Percentiles rank a stretch among this genome's conserved stretches.
Evolutionary conservation across 2,797 vertebrate genomes (phyloP).

Genomic region (Rhyacichthys aspro): DNA sequence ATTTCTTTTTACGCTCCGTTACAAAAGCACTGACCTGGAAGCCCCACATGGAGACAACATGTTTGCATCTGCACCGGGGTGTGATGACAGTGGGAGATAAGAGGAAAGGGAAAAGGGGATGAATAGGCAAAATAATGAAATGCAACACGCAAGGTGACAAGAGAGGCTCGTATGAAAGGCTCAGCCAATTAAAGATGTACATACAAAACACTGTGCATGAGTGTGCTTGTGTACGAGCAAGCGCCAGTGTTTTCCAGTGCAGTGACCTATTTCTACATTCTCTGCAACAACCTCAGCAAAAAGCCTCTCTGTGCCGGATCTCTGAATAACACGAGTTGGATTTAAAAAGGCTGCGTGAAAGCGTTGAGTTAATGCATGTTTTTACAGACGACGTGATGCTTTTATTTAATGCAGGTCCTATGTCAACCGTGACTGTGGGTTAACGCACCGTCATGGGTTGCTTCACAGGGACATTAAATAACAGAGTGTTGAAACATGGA

Average conservation of each 20-base stretch:
- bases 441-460: not conserved
- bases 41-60: constrained; percentile 45
- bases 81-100: constrained; percentile 46
- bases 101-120: constrained; percentile 35
- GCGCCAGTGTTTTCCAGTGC: constrained; percentile 41
- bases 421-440: constrained; percentile 11
- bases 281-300: constrained; percentile 71
- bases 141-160: constrained; percentile 37
- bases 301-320: constrained; percentile 52
- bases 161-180: constrained; percentile 52
- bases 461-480: not conserved
- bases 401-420: constrained; percentile 35
- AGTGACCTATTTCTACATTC: constrained; percentile 76
- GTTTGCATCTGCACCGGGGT: constrained; percentile 26
- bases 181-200: constrained; percentile 30
- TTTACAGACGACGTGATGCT: constrained; percentile 27
- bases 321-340: constrained; percentile 39
- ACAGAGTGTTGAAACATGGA: no score
- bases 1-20: constrained; percentile 50
- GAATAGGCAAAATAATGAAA: constrained; percentile 59
- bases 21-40: constrained; percentile 70
- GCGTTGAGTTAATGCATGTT: constrained; percentile 41
- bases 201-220: constrained; percentile 11
- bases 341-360: constrained; percentile 42
- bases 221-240: not conserved